Base-by-base conservation (phyloP, 2,113 vertebrate genomes). In the Xiphias gladius region DNA sequence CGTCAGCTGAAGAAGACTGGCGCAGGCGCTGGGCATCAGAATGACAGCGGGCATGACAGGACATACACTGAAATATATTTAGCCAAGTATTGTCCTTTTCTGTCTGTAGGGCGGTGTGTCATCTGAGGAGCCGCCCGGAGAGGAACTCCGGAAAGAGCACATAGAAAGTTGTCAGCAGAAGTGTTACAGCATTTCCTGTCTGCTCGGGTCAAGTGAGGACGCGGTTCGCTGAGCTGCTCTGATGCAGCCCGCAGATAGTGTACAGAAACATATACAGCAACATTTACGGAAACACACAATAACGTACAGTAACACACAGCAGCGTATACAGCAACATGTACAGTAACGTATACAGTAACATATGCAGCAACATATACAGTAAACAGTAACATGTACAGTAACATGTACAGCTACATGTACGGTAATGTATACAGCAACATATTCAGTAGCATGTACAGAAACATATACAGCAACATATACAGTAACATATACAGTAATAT, bases 21-120 rank as follows among this genome's bases (percentile, higher is more conserved):
- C 94, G 96, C 96, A 94, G 93, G 95, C 96, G 96, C 93, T 74
- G 90, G 90, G 83, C 81, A 79, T 65, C 73, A 14, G 80, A 77
- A 85, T 48, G 86, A 43, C 79, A 73, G 84, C 75, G 63, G 37
- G 83, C 88, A 84, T 73, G 79, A 79, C 66, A 66, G 80, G 12
- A 76, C 76, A 12, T 50, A 72, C 74, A 10, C 55, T 17, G 39
- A 73, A 10, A 41, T 83, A 84, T 80, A 82, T 86, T 79, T 86
- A 88, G 80, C 30, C 57, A 20, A 73, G 79, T 58, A 57, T 79
- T 78, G 77, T 82, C 74, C 43, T 30, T 48, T 19, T 20, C 59
- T 43, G 68, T 59, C 22, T 22, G 58, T 30, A 0, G 66, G 62
- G 26, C 39, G 43, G 43, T 11, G 41, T 54, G 35, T 35, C 28